A percentile compares a stretch with the other conserved stretches of the same genome.
phyloP scores from a whole-genome alignment of 2,113 vertebrate species.

The Syrmaticus mikado region DNA sequence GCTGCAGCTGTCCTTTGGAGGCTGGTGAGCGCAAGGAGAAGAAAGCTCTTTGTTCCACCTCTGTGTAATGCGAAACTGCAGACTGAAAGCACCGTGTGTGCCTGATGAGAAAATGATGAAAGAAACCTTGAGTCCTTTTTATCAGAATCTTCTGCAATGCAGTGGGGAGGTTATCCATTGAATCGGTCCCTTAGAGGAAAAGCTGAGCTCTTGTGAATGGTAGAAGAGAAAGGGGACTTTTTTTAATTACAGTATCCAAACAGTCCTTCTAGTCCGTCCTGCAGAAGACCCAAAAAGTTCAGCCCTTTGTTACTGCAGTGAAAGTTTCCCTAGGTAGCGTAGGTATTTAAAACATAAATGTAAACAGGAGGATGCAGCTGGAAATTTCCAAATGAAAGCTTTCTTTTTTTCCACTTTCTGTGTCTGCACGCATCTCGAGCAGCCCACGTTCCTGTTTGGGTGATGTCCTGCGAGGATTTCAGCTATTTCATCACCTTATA shows the following conservation, averaged over 20 bases:
- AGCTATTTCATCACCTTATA: constrained; percentile 40
- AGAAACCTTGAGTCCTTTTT: constrained; percentile 13
- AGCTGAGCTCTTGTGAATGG: neutral
- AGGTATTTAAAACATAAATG: neutral
- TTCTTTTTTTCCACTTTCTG: neutral
- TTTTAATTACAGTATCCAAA: constrained; percentile 32
- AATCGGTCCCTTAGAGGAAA: neutral
- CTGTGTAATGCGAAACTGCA: constrained; percentile 11
- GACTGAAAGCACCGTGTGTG: constrained; percentile 34
- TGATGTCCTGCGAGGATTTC: constrained; percentile 41
- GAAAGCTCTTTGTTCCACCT: neutral
- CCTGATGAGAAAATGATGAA: constrained; percentile 58
- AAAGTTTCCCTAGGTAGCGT: neutral
- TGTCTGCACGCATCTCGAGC: constrained; percentile 4
- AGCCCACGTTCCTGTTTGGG: constrained; percentile 22
- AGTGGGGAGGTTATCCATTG: neutral
- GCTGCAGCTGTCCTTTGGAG: neutral
- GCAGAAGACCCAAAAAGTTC: neutral
- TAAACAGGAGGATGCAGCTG: neutral
- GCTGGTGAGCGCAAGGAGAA: neutral
- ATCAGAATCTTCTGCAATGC: constrained; percentile 27
- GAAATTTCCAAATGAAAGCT: constrained; percentile 45
- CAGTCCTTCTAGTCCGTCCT: neutral
- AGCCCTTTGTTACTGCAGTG: neutral
- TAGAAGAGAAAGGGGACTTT: neutral